Evolutionary conservation across 2,113 vertebrate species (phyloP).

Genomic region (Agapornis roseicollis): DNA sequence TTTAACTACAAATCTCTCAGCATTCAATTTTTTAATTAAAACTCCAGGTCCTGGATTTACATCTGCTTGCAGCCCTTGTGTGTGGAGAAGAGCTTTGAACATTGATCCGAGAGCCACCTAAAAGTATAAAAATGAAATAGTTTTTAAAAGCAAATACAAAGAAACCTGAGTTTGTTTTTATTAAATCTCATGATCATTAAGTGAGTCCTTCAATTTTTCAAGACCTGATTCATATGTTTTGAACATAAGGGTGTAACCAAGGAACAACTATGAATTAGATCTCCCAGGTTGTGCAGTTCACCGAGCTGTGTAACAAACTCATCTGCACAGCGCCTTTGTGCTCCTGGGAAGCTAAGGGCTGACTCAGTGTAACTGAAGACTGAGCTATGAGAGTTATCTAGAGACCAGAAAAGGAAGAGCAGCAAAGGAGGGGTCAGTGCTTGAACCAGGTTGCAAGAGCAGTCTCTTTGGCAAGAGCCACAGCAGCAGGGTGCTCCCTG

Average conservation of each 20-base stretch:
- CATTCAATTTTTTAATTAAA: not conserved
- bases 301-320: not conserved
- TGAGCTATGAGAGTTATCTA: not conserved
- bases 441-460: not conserved
- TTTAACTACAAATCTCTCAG: not conserved
- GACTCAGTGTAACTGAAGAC: not conserved
- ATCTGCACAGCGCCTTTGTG: not conserved
- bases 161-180: not conserved
- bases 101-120: not conserved
- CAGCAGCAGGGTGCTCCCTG: not conserved
- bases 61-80: not conserved
- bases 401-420: not conserved
- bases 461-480: not conserved
- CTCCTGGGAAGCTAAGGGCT: not conserved
- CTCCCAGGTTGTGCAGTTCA: not conserved
- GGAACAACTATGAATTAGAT: not conserved
- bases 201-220: not conserved
- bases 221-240: not conserved
- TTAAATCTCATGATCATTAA: not conserved
- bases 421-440: not conserved
- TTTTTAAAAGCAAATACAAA: not conserved
- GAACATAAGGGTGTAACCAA: not conserved
- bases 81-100: not conserved
- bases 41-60: not conserved
- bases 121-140: not conserved